Base-by-base conservation (phyloP, 2,888 invertebrate genomes). In the Tetranychus truncatus region DNA sequence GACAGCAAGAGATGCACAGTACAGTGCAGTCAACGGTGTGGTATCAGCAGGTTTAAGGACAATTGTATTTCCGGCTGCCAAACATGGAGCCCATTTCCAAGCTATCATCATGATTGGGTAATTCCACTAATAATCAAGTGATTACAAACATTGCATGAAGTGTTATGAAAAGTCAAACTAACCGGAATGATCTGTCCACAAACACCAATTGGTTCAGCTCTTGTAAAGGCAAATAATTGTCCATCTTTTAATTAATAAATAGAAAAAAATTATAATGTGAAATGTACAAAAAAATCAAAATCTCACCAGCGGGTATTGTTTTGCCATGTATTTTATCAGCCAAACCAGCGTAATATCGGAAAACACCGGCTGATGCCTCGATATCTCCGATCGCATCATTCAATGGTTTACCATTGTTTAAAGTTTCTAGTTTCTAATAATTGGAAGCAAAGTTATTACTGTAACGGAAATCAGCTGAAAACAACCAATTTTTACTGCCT, bases 361-460 rank as follows among this genome's bases (percentile, higher is more conserved):
- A 74, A 6, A 80, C 77, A 44, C 79, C 79, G 8, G 80, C 77
- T 4, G 81, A 77, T 45, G 76, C 77, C 1, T 79, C 77, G 20
- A 83, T 78, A 76, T 85, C 84, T 8, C 78, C 79, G 11, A 82
- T 83, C 7, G 86, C 81, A n/a, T 83, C 81, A 72, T 81, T 78
- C 83, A 87, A 95, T 0, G 95, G 94, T 82, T 95, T 95, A 24
- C 95, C 95, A 83, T 94, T 95, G 84, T 99, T 95, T 76, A 95
- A 81, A 0, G 95, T 93, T 84, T 97, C 96, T 81, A 99, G 84
- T 76, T 69, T 55, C 55, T 34, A 34, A 34, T 34, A 34, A 34
- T 24, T 34, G 34, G 3, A 34, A 34, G 5, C 34, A 34, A 34
- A 34, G 2, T 34, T 34, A 34, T 34, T 34, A 34, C 34, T 34